Conservation (phyloP, 2,888 invertebrate species). For the Galerucella nymphaeae region DNA sequence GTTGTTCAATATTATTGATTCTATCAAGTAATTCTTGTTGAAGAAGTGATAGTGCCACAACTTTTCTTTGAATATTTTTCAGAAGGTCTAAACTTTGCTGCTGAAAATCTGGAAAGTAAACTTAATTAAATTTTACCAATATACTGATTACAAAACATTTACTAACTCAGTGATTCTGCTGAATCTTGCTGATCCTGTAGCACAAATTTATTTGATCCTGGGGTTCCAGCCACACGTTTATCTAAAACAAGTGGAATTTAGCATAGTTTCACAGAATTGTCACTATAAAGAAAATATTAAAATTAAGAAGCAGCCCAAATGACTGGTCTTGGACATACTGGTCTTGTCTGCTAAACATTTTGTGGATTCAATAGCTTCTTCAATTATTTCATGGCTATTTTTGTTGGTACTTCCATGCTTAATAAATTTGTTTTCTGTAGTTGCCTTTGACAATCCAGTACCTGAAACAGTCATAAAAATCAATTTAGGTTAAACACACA, state of each 20-base stretch:
- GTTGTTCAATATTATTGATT: no score
- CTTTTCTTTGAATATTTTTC: no score
- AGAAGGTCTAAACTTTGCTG: no score
- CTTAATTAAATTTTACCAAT: no score
- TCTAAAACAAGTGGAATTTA: not conserved
- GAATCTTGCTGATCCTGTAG: not conserved
- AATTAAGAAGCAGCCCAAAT: not conserved
- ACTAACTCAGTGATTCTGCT: no score
- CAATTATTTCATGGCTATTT: not conserved
- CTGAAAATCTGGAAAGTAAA: no score
- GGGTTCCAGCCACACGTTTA: conserved; percentile 1
- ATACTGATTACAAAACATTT: no score
- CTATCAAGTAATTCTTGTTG: no score
- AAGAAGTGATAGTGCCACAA: no score
- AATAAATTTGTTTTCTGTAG: not conserved
- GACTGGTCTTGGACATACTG: not conserved
- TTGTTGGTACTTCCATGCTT: not conserved
- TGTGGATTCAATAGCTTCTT: conserved; percentile 1
- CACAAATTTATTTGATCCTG: conserved; percentile 1
- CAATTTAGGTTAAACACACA: not conserved
- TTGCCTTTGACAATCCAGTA: not conserved
- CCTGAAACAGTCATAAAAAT: conserved; percentile 2
- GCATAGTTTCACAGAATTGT: conserved; percentile 4
- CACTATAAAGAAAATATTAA: not conserved
- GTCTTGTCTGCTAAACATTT: conserved; percentile 2